Evolutionary conservation across 1,140 invertebrate genomes (phyloP).

Genomic region (Drosophila lacteicornis): DNA sequence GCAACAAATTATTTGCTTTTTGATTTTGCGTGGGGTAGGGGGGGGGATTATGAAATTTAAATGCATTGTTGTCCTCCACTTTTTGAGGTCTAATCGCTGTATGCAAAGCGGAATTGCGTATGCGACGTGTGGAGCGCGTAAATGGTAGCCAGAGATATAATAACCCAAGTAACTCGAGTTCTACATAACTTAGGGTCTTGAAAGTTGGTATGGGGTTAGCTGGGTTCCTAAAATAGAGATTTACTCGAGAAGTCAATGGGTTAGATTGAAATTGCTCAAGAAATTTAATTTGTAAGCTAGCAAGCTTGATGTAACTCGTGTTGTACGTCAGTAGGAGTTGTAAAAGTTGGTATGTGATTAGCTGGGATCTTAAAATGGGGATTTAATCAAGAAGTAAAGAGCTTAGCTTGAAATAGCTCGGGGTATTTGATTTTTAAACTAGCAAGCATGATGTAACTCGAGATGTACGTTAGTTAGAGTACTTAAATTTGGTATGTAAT

Average conservation of each 20-base stretch:
- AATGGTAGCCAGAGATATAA: background rate
- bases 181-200: background rate
- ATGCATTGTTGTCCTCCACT: slow-evolving; percentile 30
- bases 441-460: background rate
- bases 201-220: background rate
- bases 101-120: slow-evolving; percentile 40
- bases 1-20: slow-evolving; percentile 76
- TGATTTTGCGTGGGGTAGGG: slow-evolving; percentile 25
- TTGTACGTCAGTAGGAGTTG: no score
- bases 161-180: background rate
- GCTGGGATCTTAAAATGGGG: background rate
- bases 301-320: background rate
- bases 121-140: slow-evolving; percentile 9
- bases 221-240: background rate
- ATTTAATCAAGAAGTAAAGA: background rate
- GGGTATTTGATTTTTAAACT: no score
- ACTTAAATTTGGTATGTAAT: no score
- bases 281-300: no score
- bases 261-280: no score
- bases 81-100: slow-evolving; percentile 12
- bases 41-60: slow-evolving; percentile 43
- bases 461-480: background rate
- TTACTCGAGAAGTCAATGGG: no score
- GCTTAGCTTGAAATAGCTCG: no score
- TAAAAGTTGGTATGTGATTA: no score